A percentile compares a stretch with the other conserved stretches of the same genome.
These are phyloP conservation scores for Synergus japonicus DNA, from an alignment of 2,888 invertebrate species.

Conservation along the genomic window DNA sequence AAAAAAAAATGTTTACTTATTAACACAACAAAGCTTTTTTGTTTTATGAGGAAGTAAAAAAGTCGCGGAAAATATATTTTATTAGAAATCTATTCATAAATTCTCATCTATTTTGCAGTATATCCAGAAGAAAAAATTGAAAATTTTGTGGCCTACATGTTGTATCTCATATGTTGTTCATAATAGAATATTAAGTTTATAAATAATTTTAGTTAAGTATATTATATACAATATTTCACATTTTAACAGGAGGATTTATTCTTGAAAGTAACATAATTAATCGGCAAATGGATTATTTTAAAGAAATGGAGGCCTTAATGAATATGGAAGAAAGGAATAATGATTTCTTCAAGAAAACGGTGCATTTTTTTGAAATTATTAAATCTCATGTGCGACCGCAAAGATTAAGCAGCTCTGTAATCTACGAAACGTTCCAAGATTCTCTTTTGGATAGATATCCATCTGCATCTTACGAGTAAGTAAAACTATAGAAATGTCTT, in stretches of 20 bases:
- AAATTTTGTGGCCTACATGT: no score
- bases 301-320: constrained; percentile 83
- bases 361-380: constrained; percentile 80
- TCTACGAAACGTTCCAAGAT: constrained; percentile 82
- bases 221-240: background rate
- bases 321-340: constrained; percentile 81
- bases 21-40: no score
- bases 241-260: constrained; percentile 83
- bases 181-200: no score
- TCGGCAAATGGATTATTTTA: constrained; percentile 81
- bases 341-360: constrained; percentile 83
- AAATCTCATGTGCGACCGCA: constrained; percentile 78
- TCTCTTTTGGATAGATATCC: constrained; percentile 83
- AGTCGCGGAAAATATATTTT: no score
- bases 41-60: no score
- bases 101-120: no score
- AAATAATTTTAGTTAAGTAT: no score
- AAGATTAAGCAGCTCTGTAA: constrained; percentile 78
- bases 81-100: no score
- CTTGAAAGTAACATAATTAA: constrained; percentile 84
- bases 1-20: no score
- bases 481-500: background rate
- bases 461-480: constrained; percentile 81
- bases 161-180: no score
- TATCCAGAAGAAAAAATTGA: no score